Evolutionary conservation across 2,797 vertebrate species (phyloP).

Genomic region (Girardinus metallicus): DNA sequence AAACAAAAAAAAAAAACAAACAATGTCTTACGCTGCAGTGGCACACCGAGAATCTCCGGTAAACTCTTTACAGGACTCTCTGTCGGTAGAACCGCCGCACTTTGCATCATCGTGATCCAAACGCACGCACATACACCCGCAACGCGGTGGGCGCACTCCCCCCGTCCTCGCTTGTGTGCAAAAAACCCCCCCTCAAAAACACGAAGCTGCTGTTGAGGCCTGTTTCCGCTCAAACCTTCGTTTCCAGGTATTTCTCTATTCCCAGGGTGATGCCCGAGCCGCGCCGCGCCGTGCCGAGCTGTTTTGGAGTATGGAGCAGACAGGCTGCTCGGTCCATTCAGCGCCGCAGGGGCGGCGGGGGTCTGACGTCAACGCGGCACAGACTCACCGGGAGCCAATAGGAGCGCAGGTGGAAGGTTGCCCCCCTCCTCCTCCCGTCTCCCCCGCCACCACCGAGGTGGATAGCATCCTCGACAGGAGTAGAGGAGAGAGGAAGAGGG

Average conservation of each 20-base stretch:
- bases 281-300: slow-evolving; percentile 59
- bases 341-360: slow-evolving; percentile 89
- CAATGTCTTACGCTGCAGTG: slow-evolving; percentile 95
- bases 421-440: background rate
- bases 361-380: slow-evolving; percentile 88
- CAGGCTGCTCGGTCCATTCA: slow-evolving; percentile 90
- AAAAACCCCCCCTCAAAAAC: slow-evolving; percentile 6
- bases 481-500: slow-evolving; percentile 30
- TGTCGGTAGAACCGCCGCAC: slow-evolving; percentile 90
- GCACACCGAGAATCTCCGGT: slow-evolving; percentile 96
- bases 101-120: slow-evolving; percentile 95
- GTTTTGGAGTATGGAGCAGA: slow-evolving; percentile 82
- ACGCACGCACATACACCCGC: slow-evolving; percentile 77
- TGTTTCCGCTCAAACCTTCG: slow-evolving; percentile 45
- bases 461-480: slow-evolving; percentile 62
- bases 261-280: slow-evolving; percentile 66
- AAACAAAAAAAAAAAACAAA: background rate
- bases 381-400: slow-evolving; percentile 79
- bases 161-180: slow-evolving; percentile 70
- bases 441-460: slow-evolving; percentile 19
- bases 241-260: slow-evolving; percentile 49
- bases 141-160: slow-evolving; percentile 71
- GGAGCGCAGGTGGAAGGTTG: slow-evolving; percentile 54
- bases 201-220: slow-evolving; percentile 45
- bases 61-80: slow-evolving; percentile 96